Conservation (phyloP, 2,797 vertebrate species). For the Leptodactylus fallax region DNA sequence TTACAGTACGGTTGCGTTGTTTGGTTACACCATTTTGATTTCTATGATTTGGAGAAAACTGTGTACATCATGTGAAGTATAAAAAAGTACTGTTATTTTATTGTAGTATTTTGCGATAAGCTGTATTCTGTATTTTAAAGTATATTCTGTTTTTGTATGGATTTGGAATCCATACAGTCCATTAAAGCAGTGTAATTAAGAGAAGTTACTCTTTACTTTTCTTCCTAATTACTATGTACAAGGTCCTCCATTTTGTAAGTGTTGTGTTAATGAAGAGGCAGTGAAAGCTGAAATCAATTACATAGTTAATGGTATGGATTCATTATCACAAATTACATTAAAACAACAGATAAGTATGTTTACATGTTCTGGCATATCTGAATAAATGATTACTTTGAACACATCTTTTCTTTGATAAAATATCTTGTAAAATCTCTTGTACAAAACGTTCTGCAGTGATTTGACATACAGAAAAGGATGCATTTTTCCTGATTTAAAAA, state of each 20-base stretch:
- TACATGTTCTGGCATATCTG: slow-evolving; percentile 9
- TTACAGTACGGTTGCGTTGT: too few species aligned
- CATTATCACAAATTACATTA: slow-evolving; percentile 40
- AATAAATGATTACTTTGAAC: slow-evolving; percentile 32
- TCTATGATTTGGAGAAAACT: too few species aligned
- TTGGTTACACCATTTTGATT: too few species aligned
- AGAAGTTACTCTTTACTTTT: background rate
- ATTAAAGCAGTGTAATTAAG: background rate
- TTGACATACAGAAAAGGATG: background rate
- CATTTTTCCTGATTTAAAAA: slow-evolving; percentile 12
- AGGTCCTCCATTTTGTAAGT: background rate
- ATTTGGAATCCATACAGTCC: background rate
- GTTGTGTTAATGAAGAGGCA: background rate
- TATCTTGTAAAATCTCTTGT: slow-evolving; percentile 40
- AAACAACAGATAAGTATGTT: slow-evolving; percentile 54
- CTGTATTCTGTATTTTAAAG: background rate
- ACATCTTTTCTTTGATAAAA: slow-evolving; percentile 46
- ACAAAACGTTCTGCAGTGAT: slow-evolving; percentile 22
- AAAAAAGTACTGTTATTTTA: too few species aligned
- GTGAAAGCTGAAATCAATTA: background rate
- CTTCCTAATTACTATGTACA: background rate
- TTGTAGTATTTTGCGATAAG: too few species aligned
- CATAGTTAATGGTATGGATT: background rate
- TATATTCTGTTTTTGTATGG: background rate
- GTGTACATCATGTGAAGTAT: too few species aligned